These are phyloP conservation scores for Tolmerus cingulatus DNA, from an alignment of 2,888 invertebrate genomes.

Conservation along the genomic window DNA sequence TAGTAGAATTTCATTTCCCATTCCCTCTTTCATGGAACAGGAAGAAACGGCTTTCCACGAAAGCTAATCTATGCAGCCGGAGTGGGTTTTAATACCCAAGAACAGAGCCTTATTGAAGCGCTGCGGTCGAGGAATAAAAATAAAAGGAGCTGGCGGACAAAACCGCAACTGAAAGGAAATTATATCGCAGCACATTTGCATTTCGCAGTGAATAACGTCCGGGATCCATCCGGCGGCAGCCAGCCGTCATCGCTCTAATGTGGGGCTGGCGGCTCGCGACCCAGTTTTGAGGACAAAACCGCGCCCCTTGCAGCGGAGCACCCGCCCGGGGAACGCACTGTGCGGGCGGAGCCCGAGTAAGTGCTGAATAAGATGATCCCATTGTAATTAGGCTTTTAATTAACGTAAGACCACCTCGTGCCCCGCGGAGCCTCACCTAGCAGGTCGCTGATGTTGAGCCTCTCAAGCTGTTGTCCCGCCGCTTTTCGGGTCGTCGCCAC, in stretches of 20 bases:
- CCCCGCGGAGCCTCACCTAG: neutral
- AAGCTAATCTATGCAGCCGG: neutral
- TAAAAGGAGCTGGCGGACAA: neutral
- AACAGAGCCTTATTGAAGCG: neutral
- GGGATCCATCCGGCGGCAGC: neutral
- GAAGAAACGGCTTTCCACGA: neutral
- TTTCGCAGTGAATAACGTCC: neutral
- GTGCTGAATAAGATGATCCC: slow-evolving; percentile 18
- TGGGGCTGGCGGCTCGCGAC: neutral
- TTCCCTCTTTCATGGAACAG: neutral
- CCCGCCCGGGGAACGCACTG: neutral
- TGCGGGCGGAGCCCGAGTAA: neutral
- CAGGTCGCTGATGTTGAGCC: neutral
- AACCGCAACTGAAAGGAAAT: slow-evolving; percentile 2
- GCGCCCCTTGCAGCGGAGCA: neutral
- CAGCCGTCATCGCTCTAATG: neutral
- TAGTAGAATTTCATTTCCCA: neutral
- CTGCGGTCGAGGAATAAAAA: neutral
- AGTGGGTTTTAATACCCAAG: neutral
- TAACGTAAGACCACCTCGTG: neutral
- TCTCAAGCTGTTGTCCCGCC: neutral
- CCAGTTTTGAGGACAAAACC: neutral
- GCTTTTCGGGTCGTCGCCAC: neutral
- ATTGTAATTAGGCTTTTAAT: slow-evolving; percentile 31
- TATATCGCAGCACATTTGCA: slow-evolving; percentile 24